A percentile compares a stretch with the other conserved stretches of the same genome.
phyloP scores from a whole-genome alignment of 2,797 vertebrate genomes.

The Karalla daura region DNA sequence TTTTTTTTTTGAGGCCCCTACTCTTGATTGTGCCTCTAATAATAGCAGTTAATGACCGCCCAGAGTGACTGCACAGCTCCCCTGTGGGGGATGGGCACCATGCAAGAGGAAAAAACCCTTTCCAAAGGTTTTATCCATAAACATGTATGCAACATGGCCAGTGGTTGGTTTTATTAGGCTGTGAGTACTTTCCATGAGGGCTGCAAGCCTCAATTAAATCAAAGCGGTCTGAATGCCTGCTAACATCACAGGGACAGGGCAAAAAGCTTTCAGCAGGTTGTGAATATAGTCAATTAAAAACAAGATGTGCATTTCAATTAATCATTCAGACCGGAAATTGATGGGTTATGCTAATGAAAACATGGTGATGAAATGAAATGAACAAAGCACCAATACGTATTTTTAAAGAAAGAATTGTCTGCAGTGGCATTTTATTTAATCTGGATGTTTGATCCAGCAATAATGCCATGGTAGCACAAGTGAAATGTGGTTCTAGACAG shows the following conservation, averaged over 20 bases:
- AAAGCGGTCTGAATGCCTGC: conserved; percentile 64
- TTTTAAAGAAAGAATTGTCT: conserved; percentile 63
- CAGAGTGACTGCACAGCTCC: conserved; percentile 58
- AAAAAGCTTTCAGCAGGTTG: conserved; percentile 82
- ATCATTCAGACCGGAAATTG: conserved; percentile 71
- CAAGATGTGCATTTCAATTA: conserved; percentile 85
- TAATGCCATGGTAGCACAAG: too few species aligned
- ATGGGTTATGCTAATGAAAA: conserved; percentile 70
- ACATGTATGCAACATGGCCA: conserved; percentile 55
- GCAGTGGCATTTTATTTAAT: conserved; percentile 22
- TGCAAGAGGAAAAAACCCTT: conserved; percentile 37
- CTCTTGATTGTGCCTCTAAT: conserved; percentile 78
- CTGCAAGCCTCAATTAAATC: conserved; percentile 76
- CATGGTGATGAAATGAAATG: conserved; percentile 43
- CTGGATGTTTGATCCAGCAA: conserved; percentile 49
- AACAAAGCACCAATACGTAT: conserved; percentile 60
- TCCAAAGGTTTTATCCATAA: conserved; percentile 78
- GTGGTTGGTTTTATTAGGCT: conserved; percentile 65
- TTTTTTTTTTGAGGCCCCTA: conserved; percentile 41
- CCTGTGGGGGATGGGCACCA: conserved; percentile 55
- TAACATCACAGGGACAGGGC: conserved; percentile 73
- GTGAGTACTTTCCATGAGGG: conserved; percentile 56
- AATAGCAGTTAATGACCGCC: conserved; percentile 81
- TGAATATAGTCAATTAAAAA: conserved; percentile 80
- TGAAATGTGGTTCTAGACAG: too few species aligned